Conservation (phyloP, 2,797 vertebrate species). For the Lithobates sylvaticus region DNA sequence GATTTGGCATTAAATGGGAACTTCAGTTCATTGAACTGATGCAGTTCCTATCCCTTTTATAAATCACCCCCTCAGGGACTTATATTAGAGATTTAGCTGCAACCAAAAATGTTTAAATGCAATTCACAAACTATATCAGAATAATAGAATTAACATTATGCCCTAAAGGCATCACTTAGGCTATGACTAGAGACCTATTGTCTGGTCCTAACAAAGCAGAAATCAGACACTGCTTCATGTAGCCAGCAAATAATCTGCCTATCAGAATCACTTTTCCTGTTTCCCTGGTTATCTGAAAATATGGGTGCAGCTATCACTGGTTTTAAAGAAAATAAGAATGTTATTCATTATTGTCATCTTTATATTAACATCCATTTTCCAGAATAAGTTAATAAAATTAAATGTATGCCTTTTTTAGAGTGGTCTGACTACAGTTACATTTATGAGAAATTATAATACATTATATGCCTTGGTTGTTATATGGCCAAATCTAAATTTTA, state of each 20-base stretch:
- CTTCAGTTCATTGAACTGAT: not conserved
- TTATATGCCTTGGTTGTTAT: slow-evolving; percentile 10
- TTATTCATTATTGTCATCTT: too few species aligned
- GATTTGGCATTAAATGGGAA: not conserved
- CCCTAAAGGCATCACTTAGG: not conserved
- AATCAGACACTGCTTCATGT: not conserved
- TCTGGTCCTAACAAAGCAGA: not conserved
- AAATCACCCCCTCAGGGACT: not conserved
- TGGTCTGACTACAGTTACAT: not conserved
- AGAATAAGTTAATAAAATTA: not conserved
- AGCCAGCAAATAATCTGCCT: not conserved
- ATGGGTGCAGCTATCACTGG: too few species aligned
- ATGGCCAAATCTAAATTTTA: slow-evolving; percentile 6
- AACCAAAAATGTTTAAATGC: not conserved
- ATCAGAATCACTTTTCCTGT: not conserved
- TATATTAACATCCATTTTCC: not conserved
- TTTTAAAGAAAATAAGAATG: not conserved
- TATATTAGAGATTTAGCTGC: not conserved
- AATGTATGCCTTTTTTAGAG: too few species aligned
- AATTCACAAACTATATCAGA: not conserved
- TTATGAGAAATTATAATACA: slow-evolving; percentile 10
- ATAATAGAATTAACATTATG: not conserved
- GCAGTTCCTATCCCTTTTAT: not conserved
- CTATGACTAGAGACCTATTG: not conserved
- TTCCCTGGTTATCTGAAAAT: not conserved